Evolutionary conservation across 1,140 invertebrate genomes (phyloP).

Genomic region (Drosophila pectinifera): DNA sequence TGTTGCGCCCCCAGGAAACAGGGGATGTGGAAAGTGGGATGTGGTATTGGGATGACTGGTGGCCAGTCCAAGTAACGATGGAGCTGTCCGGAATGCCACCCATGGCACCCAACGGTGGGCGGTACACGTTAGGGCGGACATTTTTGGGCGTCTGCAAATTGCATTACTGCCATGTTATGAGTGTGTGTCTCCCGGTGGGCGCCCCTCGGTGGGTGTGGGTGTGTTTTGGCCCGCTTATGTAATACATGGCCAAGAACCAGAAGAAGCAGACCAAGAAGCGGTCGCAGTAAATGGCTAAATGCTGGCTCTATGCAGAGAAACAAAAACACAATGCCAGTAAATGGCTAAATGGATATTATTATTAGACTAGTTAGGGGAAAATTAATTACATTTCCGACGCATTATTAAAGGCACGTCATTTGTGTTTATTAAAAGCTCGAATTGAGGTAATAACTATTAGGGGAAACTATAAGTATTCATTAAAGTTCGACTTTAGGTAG

Average conservation of each 20-base stretch:
- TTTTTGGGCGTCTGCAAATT: constrained; percentile 66
- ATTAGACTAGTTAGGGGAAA: constrained; percentile 4
- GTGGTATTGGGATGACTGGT: not conserved
- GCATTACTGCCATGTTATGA: constrained; percentile 68
- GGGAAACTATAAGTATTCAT: too few species aligned
- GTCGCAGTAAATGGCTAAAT: constrained; percentile 29
- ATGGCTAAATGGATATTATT: constrained; percentile 2
- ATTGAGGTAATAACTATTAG: not conserved
- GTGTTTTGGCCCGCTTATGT: constrained; percentile 52
- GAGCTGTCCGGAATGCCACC: constrained; percentile 18
- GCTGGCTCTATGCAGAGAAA: constrained; percentile 5
- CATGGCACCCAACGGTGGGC: constrained; percentile 29
- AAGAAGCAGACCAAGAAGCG: constrained; percentile 8
- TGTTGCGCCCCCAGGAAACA: constrained; percentile 35
- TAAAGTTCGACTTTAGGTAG: not conserved
- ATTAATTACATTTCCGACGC: not conserved
- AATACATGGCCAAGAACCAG: constrained; percentile 52
- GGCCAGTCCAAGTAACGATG: constrained; percentile 47
- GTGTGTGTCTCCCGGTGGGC: constrained; percentile 2
- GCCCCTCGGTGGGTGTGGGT: constrained; percentile 1
- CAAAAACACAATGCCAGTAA: not conserved
- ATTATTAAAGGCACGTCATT: not conserved
- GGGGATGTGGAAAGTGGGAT: not conserved
- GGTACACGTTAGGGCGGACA: constrained; percentile 16
- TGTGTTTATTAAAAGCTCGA: not conserved